Base-by-base conservation (phyloP, 1,140 invertebrate species). In the Eriosoma lanigerum region DNA sequence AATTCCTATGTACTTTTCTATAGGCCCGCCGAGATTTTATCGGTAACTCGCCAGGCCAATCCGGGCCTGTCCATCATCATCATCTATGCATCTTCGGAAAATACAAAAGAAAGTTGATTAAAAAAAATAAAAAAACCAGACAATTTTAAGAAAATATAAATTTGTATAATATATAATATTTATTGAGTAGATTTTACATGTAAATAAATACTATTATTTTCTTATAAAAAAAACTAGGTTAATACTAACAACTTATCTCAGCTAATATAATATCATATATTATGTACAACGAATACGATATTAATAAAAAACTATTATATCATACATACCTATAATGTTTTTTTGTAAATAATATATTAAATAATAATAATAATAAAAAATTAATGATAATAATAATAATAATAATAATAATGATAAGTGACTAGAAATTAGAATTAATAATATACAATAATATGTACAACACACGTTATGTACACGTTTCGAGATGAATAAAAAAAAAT, bases 361-460 rank as follows among this genome's bases (percentile, higher is more conserved):
- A 60, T 26, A 58, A 58, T 24, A 58, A 58, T 58, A 12, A 26
- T 58, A 6, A 26, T 24, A 58, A 24, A 58, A 60, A 60, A 19
- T 17, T 60, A 60, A 60, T 60, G 58, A 60, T 60, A 26, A 60
- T 60, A 60, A 26, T 60, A 60, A 60, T 60, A 26, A 38, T 38
- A 38, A 38, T 38, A 38, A 4, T 38, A 38, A 38, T 38, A 38
- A 38, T 38, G 8, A 38, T 38, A 60, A 60, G 58, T 60, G 58
- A 60, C 58, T 58, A 58, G 56, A 58, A 58, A n/a, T n/a, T 38
- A 60, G 26, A 60, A 60, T 60, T 26, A 60, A 56, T 54, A 21
- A 56, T 56, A 56, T n/a, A 56, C 26, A 15, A 60, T 29, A 60
- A 60, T 60, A 60, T 29, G 1, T 8, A 56, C 13, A 56, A 24